These are phyloP conservation scores for Gymnocheta viridis DNA, from an alignment of 2,888 invertebrate genomes.

Conservation along the genomic window DNA sequence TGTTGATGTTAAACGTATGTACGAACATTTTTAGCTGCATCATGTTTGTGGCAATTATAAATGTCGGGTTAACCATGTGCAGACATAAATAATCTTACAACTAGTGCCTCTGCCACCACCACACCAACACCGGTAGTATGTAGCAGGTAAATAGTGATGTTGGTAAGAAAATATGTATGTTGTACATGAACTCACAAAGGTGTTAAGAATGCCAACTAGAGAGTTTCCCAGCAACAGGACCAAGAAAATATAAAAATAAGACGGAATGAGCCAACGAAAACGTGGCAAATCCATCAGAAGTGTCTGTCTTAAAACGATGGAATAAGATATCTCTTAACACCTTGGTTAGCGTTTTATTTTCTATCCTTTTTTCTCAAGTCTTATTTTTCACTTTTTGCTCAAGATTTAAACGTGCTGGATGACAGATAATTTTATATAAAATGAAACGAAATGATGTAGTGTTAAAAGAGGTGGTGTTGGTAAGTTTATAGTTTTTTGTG, in stretches of 20 bases:
- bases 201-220: slow-evolving; percentile 56
- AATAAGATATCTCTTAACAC: slow-evolving; percentile 62
- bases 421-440: slow-evolving; percentile 67
- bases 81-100: slow-evolving; percentile 70
- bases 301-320: slow-evolving; percentile 55
- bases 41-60: slow-evolving; percentile 70
- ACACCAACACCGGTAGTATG: not conserved
- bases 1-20: slow-evolving; percentile 5
- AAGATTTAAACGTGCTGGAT: slow-evolving; percentile 60
- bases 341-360: slow-evolving; percentile 8
- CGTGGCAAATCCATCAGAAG: slow-evolving; percentile 51
- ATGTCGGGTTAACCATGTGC: slow-evolving; percentile 71
- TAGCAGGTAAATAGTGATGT: slow-evolving; percentile 9
- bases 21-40: slow-evolving; percentile 49
- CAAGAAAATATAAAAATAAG: slow-evolving; percentile 1
- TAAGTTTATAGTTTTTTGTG: not conserved
- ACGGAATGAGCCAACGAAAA: slow-evolving; percentile 15
- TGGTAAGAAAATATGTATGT: slow-evolving; percentile 43
- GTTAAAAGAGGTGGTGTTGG: not conserved
- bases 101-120: slow-evolving; percentile 10
- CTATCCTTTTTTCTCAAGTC: slow-evolving; percentile 6
- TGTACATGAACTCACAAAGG: slow-evolving; percentile 23
- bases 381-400: slow-evolving; percentile 26
- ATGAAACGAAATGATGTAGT: slow-evolving; percentile 33
- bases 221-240: slow-evolving; percentile 24